These are phyloP conservation scores for Pogona vitticeps DNA, from an alignment of 2,113 vertebrate species.

Conservation along the genomic window DNA sequence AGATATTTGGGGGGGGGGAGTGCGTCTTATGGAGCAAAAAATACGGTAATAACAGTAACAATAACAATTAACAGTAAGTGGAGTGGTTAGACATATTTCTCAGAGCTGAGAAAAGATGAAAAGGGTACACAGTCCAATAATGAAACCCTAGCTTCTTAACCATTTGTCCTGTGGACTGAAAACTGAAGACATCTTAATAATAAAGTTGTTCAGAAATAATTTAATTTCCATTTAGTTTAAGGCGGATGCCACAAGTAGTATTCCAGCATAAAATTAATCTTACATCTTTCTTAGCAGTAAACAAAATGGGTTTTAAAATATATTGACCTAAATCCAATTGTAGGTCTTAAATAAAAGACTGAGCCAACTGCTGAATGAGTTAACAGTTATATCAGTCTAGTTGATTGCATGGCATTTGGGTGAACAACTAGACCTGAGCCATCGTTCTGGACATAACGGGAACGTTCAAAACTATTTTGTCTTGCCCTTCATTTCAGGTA, in stretches of 20 bases:
- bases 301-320: neutral
- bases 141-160: neutral
- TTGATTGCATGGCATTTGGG: too few relatives aligned
- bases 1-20: too few relatives aligned
- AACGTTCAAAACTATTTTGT: fast-evolving
- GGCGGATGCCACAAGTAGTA: too few relatives aligned
- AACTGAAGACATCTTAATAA: neutral
- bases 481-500: slow-evolving; percentile 79
- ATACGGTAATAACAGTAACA: neutral
- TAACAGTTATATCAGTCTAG: too few relatives aligned
- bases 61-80: neutral
- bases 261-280: neutral
- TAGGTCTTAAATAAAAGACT: neutral
- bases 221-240: neutral
- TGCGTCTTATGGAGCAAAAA: too few relatives aligned
- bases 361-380: neutral
- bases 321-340: neutral
- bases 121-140: too few relatives aligned
- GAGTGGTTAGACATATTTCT: neutral
- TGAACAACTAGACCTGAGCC: too few relatives aligned
- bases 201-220: neutral
- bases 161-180: neutral
- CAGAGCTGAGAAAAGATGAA: neutral
- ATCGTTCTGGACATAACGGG: neutral
- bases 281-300: neutral